Evolutionary conservation across 2,797 vertebrate species (phyloP), one percentile per base, ranked within the genome.

Genomic region (Uromys caudimaculatus): DNA sequence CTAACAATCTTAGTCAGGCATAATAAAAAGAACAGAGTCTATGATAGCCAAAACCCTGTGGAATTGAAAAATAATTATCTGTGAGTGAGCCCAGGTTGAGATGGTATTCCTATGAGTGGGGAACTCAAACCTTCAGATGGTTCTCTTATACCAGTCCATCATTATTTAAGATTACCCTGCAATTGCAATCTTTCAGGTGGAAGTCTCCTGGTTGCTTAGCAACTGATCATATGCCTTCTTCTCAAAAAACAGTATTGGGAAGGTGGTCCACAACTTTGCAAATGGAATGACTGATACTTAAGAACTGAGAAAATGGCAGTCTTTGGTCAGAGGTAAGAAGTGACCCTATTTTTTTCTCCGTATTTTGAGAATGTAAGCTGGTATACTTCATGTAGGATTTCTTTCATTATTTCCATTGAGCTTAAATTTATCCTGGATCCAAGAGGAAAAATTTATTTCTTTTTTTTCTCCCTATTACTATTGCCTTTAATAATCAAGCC

Each of bases 1-100:
- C 32, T n/a, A 86, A 93, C 81, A 90, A 29, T 14, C 41, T 93
- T 92, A 60, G 87, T 2, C 77, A 90, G 56, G 54, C 76, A 62
- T 58, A 77, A 95, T 47, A 87, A 58, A 23, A 11, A 41, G 23
- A 77, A 90, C 77, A 84, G 44, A 60, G 71, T 75, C 92, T 82
- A 60, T 77, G 79, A 62, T 73, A 41, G 54, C 10, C 52, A 90
- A 81, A 86, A 95, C 52, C 41, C 64, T 75, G 32, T n/a, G 27
- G 19, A 87, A 92, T 2, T 82, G 0, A 44, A 62, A 60, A 60
- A 90, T 52, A 35, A n/a, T 75, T 23, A 76, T 73, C 38, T 13
- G 41, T 13, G 23, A 87, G 50, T 16, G 64, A 64, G 56, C 24
- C 50, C 73, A 38, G 24, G 24, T 11, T 81, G 7, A 13, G 24